Base-by-base conservation (phyloP, 2,113 vertebrate species). In the Poecile atricapillus region DNA sequence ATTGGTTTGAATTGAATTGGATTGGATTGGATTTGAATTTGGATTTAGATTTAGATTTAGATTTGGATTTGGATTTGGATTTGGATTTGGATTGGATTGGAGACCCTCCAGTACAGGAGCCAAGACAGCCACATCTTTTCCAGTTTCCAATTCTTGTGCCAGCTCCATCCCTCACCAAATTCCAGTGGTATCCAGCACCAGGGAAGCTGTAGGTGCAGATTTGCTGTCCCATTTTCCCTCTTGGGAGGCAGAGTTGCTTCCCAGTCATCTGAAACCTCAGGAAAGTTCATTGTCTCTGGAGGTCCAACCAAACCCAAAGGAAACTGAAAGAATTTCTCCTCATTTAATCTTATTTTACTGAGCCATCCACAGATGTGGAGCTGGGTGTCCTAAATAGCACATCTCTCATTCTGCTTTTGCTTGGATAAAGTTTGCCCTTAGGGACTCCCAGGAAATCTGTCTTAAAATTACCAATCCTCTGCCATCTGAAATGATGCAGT, bases 371-470 rank as follows among this genome's bases (percentile, higher is more conserved):
- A 95, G 84, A 93, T 91, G 87, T 68, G 53, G 64, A 89, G 79
- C 56, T 81, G 74, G 2, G 17, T 89, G 90, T 71, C 88, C 91
- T 84, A 94, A 63, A 89, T 83, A 93, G 76, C 89, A 82, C 74
- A 95, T 90, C 60, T 31, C 87, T 91, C 83, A 60, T 87, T 55
- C 67, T 62, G 62, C 87, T 90, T 63, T 77, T 92, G 83, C 94
- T 93, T 79, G 84, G 71, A 39, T 89, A 69, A 90, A 62, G 70
- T 91, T 89, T 92, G 70, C 77, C 86, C n/a, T 49, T 22, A 68
- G 91, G 90, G 93, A 91, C 33, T 83, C 46, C 20, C 84, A 84
- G 81, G 62, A 89, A 95, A 92, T 82, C 62, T 81, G 62, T 84
- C 23, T 87, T 58, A 83, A 77, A 95, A 87, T 85, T 83, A 64